phyloP scores from a whole-genome alignment of 2,797 vertebrate species.

The Enteromius afrohamiltoni region DNA sequence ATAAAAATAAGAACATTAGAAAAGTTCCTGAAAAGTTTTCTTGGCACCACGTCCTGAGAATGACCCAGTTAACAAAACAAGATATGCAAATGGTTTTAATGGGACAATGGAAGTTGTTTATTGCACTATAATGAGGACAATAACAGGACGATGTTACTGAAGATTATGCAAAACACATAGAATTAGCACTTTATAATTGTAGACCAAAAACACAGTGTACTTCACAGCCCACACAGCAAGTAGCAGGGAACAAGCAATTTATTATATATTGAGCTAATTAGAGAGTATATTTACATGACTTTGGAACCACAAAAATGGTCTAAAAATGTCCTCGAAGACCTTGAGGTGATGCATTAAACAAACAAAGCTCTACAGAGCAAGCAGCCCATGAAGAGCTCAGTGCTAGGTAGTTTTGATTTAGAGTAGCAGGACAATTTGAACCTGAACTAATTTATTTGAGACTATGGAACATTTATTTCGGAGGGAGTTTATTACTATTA shows the following conservation, averaged over 20 bases:
- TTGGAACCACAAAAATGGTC: not conserved
- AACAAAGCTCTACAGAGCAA: not conserved
- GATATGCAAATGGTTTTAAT: slow-evolving; percentile 17
- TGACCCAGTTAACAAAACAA: slow-evolving; percentile 14
- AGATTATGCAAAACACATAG: slow-evolving; percentile 19
- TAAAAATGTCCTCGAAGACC: not conserved
- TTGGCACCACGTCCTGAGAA: slow-evolving; percentile 9
- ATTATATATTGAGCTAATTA: slow-evolving; percentile 13
- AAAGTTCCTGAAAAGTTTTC: not conserved
- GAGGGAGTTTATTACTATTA: no score
- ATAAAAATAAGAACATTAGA: not conserved
- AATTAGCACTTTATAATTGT: slow-evolving; percentile 21
- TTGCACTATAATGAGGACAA: not conserved
- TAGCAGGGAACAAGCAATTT: not conserved
- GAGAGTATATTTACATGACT: not conserved
- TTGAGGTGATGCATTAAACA: not conserved
- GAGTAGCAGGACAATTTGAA: not conserved
- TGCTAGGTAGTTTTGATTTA: not conserved
- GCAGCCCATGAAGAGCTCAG: slow-evolving; percentile 10
- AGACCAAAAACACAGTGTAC: slow-evolving; percentile 9
- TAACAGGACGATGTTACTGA: not conserved
- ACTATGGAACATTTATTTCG: not conserved
- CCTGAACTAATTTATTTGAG: not conserved
- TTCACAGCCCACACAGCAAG: not conserved
- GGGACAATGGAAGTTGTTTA: not conserved